phyloP scores from a whole-genome alignment of 1,140 invertebrate species.

The Homarus americanus region DNA sequence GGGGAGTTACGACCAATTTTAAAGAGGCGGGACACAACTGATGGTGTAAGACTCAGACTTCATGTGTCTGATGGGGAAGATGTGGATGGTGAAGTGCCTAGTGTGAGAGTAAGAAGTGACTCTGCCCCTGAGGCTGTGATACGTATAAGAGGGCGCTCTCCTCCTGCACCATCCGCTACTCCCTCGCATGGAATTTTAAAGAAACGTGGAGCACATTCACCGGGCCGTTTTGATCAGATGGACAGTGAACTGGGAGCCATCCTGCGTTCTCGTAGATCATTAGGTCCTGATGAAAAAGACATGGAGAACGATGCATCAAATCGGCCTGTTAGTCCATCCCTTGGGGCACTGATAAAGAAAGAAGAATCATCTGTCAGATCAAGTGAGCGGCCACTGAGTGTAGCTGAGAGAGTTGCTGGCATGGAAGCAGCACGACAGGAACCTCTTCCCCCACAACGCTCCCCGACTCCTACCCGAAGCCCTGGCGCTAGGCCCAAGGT shows the following conservation, averaged over 20 bases:
- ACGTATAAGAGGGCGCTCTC: conserved; percentile 51
- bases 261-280: conserved; percentile 67
- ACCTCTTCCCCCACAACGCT: conserved; percentile 13
- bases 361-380: conserved; percentile 77
- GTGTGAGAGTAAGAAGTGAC: conserved; percentile 69
- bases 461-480: conserved; percentile 42
- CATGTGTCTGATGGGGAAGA: conserved; percentile 73
- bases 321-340: conserved; percentile 67
- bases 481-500: conserved; percentile 55
- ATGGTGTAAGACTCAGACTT: conserved; percentile 66
- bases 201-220: conserved; percentile 68
- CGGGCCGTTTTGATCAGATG: conserved; percentile 68
- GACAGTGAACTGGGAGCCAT: conserved; percentile 75
- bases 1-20: conserved; percentile 74
- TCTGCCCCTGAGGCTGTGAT: conserved; percentile 71
- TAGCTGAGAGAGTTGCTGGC: conserved; percentile 68
- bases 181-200: conserved; percentile 66
- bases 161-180: conserved; percentile 52
- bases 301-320: conserved; percentile 71
- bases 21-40: conserved; percentile 74
- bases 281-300: conserved; percentile 49
- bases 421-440: conserved; percentile 70
- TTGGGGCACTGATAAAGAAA: conserved; percentile 77
- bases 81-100: conserved; percentile 58
- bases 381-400: conserved; percentile 75